These are phyloP conservation scores for Intellagama lesueurii DNA, from an alignment of 2,797 vertebrate species.

Conservation along the genomic window DNA sequence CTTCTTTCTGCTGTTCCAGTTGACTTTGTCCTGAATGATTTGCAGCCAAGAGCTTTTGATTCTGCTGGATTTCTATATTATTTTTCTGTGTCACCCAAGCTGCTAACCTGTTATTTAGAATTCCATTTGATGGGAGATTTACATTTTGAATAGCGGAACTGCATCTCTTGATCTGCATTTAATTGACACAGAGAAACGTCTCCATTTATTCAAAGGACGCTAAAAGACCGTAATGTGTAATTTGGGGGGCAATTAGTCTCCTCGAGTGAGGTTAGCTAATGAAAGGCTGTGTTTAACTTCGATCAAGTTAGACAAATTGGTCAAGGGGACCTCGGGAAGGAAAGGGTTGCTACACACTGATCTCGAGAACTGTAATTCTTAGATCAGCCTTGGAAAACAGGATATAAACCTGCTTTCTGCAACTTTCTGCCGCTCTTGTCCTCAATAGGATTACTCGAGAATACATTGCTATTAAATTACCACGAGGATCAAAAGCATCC, in stretches of 20 bases:
- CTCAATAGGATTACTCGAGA: background rate
- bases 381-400: background rate
- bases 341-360: background rate
- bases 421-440: background rate
- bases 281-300: constrained; percentile 45
- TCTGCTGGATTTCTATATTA: constrained; percentile 49
- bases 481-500: background rate
- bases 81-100: constrained; percentile 17
- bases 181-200: constrained; percentile 57
- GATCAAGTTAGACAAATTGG: constrained; percentile 6
- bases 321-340: background rate
- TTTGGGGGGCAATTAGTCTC: constrained; percentile 62
- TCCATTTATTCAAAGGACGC: constrained; percentile 52
- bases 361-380: constrained; percentile 7
- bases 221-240: constrained; percentile 44
- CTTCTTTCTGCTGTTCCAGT: background rate
- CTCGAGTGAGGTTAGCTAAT: constrained; percentile 58
- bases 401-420: background rate
- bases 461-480: background rate
- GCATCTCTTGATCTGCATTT: constrained; percentile 55
- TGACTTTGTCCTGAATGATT: constrained; percentile 19
- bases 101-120: constrained; percentile 38
- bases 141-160: constrained; percentile 41
- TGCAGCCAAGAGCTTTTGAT: constrained; percentile 18
- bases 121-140: constrained; percentile 53